phyloP scores from a whole-genome alignment of 2,113 vertebrate genomes.

The Alouatta palliata region DNA sequence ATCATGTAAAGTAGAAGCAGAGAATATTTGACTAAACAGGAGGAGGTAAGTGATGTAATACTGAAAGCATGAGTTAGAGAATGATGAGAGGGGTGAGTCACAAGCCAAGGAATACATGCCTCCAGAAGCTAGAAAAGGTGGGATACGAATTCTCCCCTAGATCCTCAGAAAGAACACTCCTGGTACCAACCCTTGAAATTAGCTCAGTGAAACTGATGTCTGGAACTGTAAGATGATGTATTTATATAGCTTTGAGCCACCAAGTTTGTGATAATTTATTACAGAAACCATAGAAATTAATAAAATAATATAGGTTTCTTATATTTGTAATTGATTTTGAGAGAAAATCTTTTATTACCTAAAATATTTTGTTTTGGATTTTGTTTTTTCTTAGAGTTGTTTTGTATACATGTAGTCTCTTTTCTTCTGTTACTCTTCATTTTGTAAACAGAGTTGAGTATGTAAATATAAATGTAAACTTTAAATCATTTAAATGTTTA shows the following conservation, averaged over 20 bases:
- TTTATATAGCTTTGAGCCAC: background rate
- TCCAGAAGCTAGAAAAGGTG: background rate
- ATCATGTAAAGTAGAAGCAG: background rate
- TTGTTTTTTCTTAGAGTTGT: background rate
- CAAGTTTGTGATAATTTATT: background rate
- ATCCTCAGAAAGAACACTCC: background rate
- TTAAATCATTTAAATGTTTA: background rate
- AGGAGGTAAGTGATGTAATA: background rate
- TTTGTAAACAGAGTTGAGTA: background rate
- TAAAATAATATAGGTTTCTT: background rate
- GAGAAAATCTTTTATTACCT: background rate
- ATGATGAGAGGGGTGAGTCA: background rate
- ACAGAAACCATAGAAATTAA: background rate
- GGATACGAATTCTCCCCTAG: background rate
- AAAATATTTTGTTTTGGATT: background rate
- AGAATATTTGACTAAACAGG: background rate
- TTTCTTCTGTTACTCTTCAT: background rate
- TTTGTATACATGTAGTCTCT: background rate
- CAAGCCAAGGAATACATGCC: background rate
- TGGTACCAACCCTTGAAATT: background rate
- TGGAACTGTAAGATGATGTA: background rate
- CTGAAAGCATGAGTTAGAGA: background rate
- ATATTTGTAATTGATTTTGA: background rate
- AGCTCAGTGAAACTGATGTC: background rate
- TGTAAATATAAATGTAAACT: background rate